Conservation (phyloP, 1,140 invertebrate species). For the Arctopsyche grandis region DNA sequence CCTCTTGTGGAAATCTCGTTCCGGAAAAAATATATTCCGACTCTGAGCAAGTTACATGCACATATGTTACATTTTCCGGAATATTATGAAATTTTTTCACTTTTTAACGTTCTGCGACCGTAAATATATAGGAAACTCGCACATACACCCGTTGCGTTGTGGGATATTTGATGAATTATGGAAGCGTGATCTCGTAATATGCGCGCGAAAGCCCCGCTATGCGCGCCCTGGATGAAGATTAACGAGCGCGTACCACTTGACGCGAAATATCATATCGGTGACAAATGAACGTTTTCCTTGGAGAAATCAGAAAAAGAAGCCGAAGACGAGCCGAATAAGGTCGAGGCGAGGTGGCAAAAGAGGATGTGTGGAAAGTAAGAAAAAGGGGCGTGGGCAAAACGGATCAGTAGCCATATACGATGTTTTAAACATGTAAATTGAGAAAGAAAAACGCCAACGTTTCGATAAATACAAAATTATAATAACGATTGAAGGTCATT, state of each 20-base stretch:
- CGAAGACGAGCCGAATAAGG: not conserved
- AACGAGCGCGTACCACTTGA: conserved; percentile 39
- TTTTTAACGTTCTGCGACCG: too few species aligned
- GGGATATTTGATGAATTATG: conserved; percentile 41
- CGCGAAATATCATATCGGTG: conserved; percentile 48
- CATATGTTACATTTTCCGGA: too few species aligned
- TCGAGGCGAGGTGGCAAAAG: not conserved
- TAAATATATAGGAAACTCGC: too few species aligned
- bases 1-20: too few species aligned
- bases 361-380: not conserved
- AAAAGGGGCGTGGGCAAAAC: not conserved
- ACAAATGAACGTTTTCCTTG: conserved; percentile 49
- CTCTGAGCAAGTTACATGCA: too few species aligned
- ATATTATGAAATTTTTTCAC: too few species aligned
- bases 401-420: too few species aligned
- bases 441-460: too few species aligned
- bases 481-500: not conserved
- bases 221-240: conserved; percentile 38
- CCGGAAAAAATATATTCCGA: too few species aligned
- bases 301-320: conserved; percentile 46
- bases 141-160: not conserved
- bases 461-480: too few species aligned
- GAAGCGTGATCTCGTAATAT: conserved; percentile 42
- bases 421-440: too few species aligned
- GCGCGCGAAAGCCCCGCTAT: conserved; percentile 26